phyloP scores from a whole-genome alignment of 1,140 invertebrate species.

The Himalopsyche phryganea region DNA sequence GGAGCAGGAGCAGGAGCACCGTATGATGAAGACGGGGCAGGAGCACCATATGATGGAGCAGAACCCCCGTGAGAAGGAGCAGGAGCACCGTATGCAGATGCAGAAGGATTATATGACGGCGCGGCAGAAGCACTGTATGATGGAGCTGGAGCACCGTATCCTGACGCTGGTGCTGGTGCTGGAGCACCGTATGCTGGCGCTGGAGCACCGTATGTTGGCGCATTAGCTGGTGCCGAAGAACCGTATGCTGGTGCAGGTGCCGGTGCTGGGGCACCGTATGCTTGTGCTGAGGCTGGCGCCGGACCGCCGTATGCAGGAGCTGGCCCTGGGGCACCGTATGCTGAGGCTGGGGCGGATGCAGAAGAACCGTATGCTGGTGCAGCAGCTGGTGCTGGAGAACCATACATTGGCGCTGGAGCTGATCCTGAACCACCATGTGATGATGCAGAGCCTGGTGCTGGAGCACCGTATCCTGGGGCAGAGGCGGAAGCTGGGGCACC shows the following conservation, averaged over 20 bases:
- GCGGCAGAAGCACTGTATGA: background rate
- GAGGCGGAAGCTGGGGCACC: slow-evolving; percentile 28
- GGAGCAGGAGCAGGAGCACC: slow-evolving; percentile 15
- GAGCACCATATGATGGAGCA: slow-evolving; percentile 22
- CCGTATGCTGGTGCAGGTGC: background rate
- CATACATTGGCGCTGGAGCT: background rate
- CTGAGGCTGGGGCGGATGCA: slow-evolving; percentile 25
- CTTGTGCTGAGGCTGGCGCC: slow-evolving; percentile 16
- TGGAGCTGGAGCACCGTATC: slow-evolving; percentile 4
- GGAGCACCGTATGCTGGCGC: slow-evolving; percentile 1
- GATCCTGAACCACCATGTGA: slow-evolving; percentile 17
- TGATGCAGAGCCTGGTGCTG: slow-evolving; percentile 27
- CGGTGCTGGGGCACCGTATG: background rate
- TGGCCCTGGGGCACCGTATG: slow-evolving; percentile 11
- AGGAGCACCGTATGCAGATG: background rate
- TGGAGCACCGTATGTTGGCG: background rate
- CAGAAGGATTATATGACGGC: background rate
- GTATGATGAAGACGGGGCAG: slow-evolving; percentile 18
- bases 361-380: slow-evolving; percentile 17
- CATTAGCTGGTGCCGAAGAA: background rate
- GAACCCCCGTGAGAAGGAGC: slow-evolving; percentile 15
- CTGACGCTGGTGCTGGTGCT: slow-evolving; percentile 1
- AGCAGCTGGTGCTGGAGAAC: background rate
- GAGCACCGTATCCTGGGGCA: background rate
- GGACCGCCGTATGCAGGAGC: no score